Percentiles rank a stretch among this genome's conserved stretches.
Conservation (phyloP, 2,113 vertebrate genomes). For the Ammospiza caudacuta region DNA sequence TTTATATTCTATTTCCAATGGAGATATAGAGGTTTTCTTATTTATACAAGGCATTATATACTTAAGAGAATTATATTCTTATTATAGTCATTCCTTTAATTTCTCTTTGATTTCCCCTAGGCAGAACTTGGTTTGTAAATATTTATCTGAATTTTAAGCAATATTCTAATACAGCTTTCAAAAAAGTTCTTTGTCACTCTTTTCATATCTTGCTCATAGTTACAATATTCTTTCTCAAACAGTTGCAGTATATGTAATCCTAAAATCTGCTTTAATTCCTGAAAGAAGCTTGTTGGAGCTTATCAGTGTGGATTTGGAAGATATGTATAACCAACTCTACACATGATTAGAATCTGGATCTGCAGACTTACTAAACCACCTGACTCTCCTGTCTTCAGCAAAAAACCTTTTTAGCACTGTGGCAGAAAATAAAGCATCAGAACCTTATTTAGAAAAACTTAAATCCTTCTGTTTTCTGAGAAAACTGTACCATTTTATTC, state of each 20-base stretch:
- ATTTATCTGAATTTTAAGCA: not conserved
- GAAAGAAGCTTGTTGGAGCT: not conserved
- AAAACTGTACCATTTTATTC: not conserved
- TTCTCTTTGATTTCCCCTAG: conserved; percentile 12
- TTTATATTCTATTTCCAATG: not conserved
- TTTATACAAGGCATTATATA: not conserved
- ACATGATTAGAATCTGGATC: not conserved
- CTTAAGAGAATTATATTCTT: not conserved
- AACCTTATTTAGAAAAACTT: not conserved
- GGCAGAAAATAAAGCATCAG: not conserved
- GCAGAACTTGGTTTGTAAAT: conserved; percentile 29
- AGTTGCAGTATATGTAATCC: not conserved
- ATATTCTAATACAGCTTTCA: not conserved
- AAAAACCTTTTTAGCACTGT: not conserved
- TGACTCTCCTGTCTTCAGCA: not conserved
- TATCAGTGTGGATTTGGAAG: conserved; percentile 2
- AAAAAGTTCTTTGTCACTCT: not conserved
- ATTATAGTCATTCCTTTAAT: not conserved
- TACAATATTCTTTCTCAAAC: not conserved
- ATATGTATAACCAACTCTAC: not conserved
- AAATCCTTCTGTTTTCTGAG: not conserved
- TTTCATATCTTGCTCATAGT: not conserved
- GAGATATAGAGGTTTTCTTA: not conserved
- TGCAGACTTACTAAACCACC: not conserved
- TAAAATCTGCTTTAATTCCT: conserved; percentile 25